These are phyloP conservation scores for Clytia hemisphaerica DNA, from an alignment of 30 jellyfish, hydroid and myxozoan genomes.

Conservation along the genomic window DNA sequence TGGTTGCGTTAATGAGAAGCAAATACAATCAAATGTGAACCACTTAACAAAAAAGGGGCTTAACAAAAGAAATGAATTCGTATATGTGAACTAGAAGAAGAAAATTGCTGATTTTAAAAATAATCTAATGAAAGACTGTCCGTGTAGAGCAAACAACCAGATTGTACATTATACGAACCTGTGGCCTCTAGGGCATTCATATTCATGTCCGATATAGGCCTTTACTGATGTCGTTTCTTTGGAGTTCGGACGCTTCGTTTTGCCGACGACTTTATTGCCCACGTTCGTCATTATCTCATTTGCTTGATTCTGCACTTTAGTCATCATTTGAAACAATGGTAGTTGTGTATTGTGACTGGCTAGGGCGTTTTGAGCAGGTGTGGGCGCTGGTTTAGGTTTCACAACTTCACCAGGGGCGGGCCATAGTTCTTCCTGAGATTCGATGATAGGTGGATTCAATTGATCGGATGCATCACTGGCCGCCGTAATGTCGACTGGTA, in stretches of 20 bases:
- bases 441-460: slow-evolving; percentile 17
- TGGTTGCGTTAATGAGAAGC: too few relatives aligned
- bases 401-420: slow-evolving; percentile 96
- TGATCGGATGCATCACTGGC: slow-evolving; percentile 45
- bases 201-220: slow-evolving; percentile 85
- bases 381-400: slow-evolving; percentile 20
- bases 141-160: slow-evolving; percentile 13
- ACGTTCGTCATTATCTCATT: slow-evolving; percentile 44
- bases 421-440: slow-evolving; percentile 85
- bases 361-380: not conserved
- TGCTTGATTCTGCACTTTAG: slow-evolving; percentile 43
- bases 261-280: slow-evolving; percentile 6
- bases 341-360: slow-evolving; percentile 46
- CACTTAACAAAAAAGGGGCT: too few relatives aligned
- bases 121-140: not conserved
- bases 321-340: slow-evolving; percentile 58
- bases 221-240: slow-evolving; percentile 49
- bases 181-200: slow-evolving; percentile 97
- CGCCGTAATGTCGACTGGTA: slow-evolving; percentile 43
- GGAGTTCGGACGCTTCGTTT: slow-evolving; percentile 30
- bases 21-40: too few relatives aligned
- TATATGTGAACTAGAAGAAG: not conserved
- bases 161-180: slow-evolving; percentile 44
- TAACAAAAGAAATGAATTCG: too few relatives aligned
- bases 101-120: not conserved